These are phyloP conservation scores for Rhadinocentrus ornatus DNA, from an alignment of 2,797 vertebrate genomes.

Conservation along the genomic window DNA sequence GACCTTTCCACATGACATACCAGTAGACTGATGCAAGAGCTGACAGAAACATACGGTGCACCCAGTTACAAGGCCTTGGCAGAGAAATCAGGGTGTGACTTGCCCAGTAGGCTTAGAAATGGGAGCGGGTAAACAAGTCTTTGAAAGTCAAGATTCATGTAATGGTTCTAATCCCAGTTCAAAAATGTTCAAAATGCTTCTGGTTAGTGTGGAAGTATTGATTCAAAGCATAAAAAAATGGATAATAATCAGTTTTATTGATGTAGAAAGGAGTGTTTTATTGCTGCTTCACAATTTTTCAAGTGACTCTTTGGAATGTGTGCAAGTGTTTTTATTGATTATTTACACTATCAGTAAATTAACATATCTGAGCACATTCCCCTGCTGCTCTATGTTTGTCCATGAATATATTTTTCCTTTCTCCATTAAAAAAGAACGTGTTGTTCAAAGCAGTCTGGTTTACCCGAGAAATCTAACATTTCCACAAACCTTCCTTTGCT, in stretches of 20 bases:
- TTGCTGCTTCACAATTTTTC: conserved; percentile 42
- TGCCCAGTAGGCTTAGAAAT: conserved; percentile 30
- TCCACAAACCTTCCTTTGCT: conserved; percentile 34
- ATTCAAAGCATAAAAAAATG: conserved; percentile 51
- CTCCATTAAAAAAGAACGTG: conserved; percentile 25
- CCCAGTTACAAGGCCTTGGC: conserved; percentile 51
- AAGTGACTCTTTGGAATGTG: conserved; percentile 31
- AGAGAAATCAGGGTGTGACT: conserved; percentile 48
- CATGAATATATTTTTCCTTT: conserved; percentile 1
- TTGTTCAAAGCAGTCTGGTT: conserved; percentile 46
- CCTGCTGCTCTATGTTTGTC: conserved; percentile 6
- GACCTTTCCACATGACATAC: conserved; percentile 78
- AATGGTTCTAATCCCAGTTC: conserved; percentile 51
- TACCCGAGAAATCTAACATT: conserved; percentile 37
- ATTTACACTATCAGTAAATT: conserved; percentile 51
- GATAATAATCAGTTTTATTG: conserved; percentile 49
- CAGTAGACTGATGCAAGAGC: conserved; percentile 63
- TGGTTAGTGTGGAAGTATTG: conserved; percentile 58
- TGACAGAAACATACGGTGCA: conserved; percentile 63
- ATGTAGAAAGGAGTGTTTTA: conserved; percentile 46
- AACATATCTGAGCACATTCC: conserved; percentile 51
- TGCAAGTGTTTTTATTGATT: conserved; percentile 56
- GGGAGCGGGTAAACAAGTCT: conserved; percentile 52
- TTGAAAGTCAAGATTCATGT: conserved; percentile 66
- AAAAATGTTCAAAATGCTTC: conserved; percentile 44